phyloP scores from a whole-genome alignment of 2,113 vertebrate genomes.

The Mastomys natalensis region DNA sequence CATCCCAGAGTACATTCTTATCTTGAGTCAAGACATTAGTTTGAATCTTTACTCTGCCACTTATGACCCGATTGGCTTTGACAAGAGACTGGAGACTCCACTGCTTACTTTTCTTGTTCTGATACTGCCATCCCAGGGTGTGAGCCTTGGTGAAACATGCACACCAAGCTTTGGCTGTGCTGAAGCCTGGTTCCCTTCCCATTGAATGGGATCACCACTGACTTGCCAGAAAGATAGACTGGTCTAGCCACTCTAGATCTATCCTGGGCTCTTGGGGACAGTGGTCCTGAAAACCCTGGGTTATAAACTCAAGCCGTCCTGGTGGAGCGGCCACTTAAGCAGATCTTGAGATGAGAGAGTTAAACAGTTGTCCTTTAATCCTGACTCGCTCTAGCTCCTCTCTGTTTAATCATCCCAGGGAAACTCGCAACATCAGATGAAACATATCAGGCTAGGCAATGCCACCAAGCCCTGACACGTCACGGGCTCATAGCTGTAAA shows the following conservation, averaged over 20 bases:
- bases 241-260: neutral
- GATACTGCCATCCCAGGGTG: neutral
- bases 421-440: neutral
- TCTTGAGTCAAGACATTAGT: neutral
- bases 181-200: neutral
- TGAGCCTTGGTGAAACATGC: accelerated
- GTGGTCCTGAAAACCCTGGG: neutral
- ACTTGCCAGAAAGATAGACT: neutral
- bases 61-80: neutral
- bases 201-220: neutral
- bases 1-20: neutral
- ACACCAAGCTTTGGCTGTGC: accelerated
- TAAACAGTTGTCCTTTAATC: neutral
- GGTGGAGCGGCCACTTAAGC: neutral
- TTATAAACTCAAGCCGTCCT: neutral
- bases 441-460: neutral
- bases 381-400: neutral
- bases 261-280: neutral
- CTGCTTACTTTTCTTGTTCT: neutral
- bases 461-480: neutral
- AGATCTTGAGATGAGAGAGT: neutral
- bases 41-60: neutral
- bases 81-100: no score
- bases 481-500: neutral
- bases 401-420: neutral